These are phyloP conservation scores for Drosophila mercatorum DNA, from an alignment of 2,888 invertebrate species.

Conservation along the genomic window DNA sequence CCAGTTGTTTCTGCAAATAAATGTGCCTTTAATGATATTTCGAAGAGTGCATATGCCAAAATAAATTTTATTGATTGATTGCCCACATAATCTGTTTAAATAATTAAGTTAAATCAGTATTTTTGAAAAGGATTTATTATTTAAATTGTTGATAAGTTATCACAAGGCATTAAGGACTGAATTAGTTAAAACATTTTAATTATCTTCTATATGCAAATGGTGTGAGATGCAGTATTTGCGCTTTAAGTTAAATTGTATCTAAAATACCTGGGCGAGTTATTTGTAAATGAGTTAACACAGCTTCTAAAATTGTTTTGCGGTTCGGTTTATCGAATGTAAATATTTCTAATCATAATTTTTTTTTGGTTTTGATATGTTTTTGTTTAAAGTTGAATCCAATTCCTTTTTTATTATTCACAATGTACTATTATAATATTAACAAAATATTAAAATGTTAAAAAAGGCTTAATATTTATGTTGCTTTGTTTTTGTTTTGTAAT, in stretches of 20 bases:
- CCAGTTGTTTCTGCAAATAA: too few species aligned
- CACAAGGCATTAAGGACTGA: conserved; percentile 65
- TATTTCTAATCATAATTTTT: conserved; percentile 26
- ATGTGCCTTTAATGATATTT: too few species aligned
- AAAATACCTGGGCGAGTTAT: conserved; percentile 67
- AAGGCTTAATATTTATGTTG: not conserved
- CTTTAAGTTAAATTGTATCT: conserved; percentile 66
- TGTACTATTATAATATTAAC: not conserved
- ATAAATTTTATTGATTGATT: too few species aligned
- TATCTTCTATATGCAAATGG: conserved; percentile 45
- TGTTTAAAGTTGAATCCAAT: conserved; percentile 65
- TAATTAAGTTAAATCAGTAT: conserved; percentile 58
- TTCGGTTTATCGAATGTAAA: not conserved
- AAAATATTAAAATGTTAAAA: not conserved
- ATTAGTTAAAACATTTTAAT: conserved; percentile 38
- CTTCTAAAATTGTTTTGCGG: conserved; percentile 35
- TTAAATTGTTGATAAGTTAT: conserved; percentile 53
- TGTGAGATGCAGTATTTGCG: conserved; percentile 26
- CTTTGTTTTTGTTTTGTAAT: not conserved
- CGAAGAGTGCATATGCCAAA: too few species aligned
- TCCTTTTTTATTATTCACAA: conserved; percentile 38
- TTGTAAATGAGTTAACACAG: conserved; percentile 62
- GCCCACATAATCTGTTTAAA: conserved; percentile 72
- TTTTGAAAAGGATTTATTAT: conserved; percentile 59
- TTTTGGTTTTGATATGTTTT: conserved; percentile 73